Evolutionary conservation across 2,797 vertebrate species (phyloP), one percentile per base, ranked within the genome.

Genomic region (Cyprinella venusta): DNA sequence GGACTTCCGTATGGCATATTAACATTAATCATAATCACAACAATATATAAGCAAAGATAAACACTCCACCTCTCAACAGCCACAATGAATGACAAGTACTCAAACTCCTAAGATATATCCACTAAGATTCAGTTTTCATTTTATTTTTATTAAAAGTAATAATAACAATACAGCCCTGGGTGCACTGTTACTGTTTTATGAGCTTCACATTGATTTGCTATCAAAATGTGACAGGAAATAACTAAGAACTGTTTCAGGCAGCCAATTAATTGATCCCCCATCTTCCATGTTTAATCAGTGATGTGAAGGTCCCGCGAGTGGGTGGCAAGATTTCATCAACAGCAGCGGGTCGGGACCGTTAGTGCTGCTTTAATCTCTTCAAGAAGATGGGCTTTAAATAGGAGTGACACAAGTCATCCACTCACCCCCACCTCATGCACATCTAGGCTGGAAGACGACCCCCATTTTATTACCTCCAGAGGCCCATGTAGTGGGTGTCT

Each of bases 401-500:
- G 59, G 56, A 77, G 40, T 64, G 38, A 77, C 40, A 45, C 21
- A 63, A 63, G 59, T 63, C 75, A 52, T n/a, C n/a, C 30, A 19
- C 42, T 81, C 8, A 74, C 13, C 24, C 52, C 40, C 40, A 59
- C 26, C 40, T 45, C 21, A 56, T 36, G 24, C 64, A 50, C 64
- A 65, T 48, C 15, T 77, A 61, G 64, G 19, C 64, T 59, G 16
- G 30, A 30, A 67, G 42, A 67, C 30, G 33, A 36, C 26, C 45
- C 38, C 16, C 42, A 18, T 36, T 36, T 63, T 33, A 42, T 67
- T 36, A 40, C 16, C 64, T 54, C 64, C 42, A 76, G 75, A 76
- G 42, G 30, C 52, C 69, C 52, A 18, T 79, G 63, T 54, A n/a
- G 7, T 54, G 63, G 48, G 48, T 80, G 59, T 76, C 85, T 81